These are phyloP conservation scores for Athrips mouffetella DNA, from an alignment of 2,888 invertebrate genomes.

Conservation along the genomic window DNA sequence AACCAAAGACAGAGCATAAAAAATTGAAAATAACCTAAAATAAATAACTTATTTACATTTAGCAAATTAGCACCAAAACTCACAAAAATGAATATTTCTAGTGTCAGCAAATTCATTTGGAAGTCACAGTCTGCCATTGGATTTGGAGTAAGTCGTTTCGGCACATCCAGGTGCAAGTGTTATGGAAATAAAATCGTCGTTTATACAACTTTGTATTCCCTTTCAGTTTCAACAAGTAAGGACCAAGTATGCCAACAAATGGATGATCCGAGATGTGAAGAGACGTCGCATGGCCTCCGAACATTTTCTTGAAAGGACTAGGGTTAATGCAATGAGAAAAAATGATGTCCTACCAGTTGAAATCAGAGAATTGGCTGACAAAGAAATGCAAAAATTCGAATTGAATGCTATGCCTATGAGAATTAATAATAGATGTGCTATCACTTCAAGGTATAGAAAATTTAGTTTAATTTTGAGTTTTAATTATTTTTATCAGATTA, in stretches of 20 bases:
- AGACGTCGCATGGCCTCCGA: constrained; percentile 86
- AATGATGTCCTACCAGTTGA: constrained; percentile 91
- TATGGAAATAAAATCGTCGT: background rate
- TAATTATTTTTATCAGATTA: no score
- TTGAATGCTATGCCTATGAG: constrained; percentile 83
- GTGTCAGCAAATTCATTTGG: constrained; percentile 55
- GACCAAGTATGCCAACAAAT: constrained; percentile 88
- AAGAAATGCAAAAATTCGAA: constrained; percentile 87
- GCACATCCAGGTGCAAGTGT: background rate
- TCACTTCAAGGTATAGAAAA: constrained; percentile 85
- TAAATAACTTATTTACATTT: no score
- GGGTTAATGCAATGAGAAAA: constrained; percentile 89
- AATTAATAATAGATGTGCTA: constrained; percentile 86
- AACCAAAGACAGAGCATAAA: no score
- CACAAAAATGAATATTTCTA: constrained; percentile 46
- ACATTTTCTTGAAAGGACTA: constrained; percentile 85
- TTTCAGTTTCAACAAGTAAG: constrained; percentile 84
- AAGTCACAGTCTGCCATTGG: constrained; percentile 59
- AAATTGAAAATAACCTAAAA: no score
- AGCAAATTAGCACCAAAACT: background rate
- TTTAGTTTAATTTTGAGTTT: no score
- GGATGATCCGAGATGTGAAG: constrained; percentile 92
- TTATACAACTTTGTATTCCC: constrained; percentile 8
- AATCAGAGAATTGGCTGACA: constrained; percentile 86
- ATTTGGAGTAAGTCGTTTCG: constrained; percentile 46